Conservation (phyloP, 2,888 invertebrate genomes). For the Sphinx pinastri region DNA sequence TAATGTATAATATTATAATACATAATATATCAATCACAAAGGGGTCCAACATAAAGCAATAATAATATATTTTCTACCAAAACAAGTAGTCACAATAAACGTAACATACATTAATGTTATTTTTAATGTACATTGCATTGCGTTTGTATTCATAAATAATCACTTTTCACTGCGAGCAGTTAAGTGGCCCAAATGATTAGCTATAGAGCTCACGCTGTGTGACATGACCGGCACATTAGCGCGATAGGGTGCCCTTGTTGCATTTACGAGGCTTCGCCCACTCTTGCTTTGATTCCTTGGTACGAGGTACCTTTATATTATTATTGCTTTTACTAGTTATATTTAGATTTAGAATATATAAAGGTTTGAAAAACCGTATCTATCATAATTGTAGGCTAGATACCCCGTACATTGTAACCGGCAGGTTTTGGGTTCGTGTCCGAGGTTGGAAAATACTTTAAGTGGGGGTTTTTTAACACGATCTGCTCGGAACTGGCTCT, state of each 20-base stretch:
- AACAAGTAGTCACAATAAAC: constrained; percentile 13
- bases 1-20: too few species aligned
- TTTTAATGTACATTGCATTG: constrained; percentile 24
- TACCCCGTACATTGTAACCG: too few species aligned
- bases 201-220: constrained; percentile 66
- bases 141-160: constrained; percentile 51
- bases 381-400: too few species aligned
- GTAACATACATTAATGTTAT: constrained; percentile 17
- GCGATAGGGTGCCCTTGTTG: constrained; percentile 63
- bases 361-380: too few species aligned
- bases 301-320: constrained; percentile 6
- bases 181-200: constrained; percentile 73
- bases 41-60: not conserved
- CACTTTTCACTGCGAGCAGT: constrained; percentile 61
- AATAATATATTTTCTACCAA: constrained; percentile 8
- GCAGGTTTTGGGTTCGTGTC: too few species aligned
- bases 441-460: too few species aligned
- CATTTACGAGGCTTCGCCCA: constrained; percentile 53
- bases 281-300: constrained; percentile 34
- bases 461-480: too few species aligned
- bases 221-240: constrained; percentile 70
- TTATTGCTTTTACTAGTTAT: not conserved
- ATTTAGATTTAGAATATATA: not conserved
- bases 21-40: too few species aligned
- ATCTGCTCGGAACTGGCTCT: too few species aligned